Percentiles rank a stretch among this genome's conserved stretches.
phyloP scores from a whole-genome alignment of 2,888 invertebrate genomes.

The Tolmerus cingulatus region DNA sequence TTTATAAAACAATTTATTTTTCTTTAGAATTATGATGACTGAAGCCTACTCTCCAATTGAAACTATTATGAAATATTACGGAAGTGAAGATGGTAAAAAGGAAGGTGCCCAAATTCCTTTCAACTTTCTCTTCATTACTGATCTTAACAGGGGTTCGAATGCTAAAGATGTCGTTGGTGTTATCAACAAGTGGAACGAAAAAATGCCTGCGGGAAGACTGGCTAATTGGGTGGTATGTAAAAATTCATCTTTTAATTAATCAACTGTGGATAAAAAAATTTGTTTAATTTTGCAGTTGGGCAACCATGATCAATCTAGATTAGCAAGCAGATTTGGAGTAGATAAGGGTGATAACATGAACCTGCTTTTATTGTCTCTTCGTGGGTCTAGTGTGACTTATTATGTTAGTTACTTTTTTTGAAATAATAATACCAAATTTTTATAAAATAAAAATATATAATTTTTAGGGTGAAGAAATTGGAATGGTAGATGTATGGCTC shows the following conservation, averaged over 20 bases:
- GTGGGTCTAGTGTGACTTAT: conserved; percentile 85
- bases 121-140: conserved; percentile 70
- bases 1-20: not conserved
- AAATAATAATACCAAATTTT: not conserved
- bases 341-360: conserved; percentile 74
- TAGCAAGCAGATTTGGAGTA: conserved; percentile 70
- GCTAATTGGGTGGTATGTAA: conserved; percentile 74
- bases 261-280: not conserved
- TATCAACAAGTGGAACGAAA: conserved; percentile 68
- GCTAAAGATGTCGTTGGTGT: conserved; percentile 65
- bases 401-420: conserved; percentile 68
- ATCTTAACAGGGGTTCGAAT: conserved; percentile 66
- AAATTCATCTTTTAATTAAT: not conserved
- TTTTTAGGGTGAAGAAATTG: conserved; percentile 78
- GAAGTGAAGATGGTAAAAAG: conserved; percentile 59
- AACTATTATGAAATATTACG: conserved; percentile 69
- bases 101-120: conserved; percentile 71
- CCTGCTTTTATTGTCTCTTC: conserved; percentile 80
- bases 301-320: conserved; percentile 74
- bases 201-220: conserved; percentile 66
- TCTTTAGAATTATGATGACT: conserved; percentile 58
- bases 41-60: conserved; percentile 69
- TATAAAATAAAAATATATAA: conserved; percentile 61
- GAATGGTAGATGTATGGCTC: conserved; percentile 73
- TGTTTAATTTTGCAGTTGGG: conserved; percentile 65